A percentile compares a stretch with the other conserved stretches of the same genome.
Evolutionary conservation across 2,888 invertebrate species (phyloP).

Genomic region (Pinctada fucata): DNA sequence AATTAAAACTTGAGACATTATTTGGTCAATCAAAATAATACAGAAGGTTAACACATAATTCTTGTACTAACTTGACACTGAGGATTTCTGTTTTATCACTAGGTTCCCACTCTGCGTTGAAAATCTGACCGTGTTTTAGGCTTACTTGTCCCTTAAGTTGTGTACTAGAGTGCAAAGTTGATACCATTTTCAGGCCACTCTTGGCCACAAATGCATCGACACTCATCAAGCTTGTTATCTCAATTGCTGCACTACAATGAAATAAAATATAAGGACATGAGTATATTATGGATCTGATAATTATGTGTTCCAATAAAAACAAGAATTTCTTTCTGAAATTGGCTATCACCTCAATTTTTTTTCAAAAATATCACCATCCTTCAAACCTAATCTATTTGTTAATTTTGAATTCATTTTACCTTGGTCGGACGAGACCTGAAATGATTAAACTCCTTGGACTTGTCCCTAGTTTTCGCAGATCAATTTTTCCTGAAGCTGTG

Average conservation of each 20-base stretch:
- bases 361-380: too few species aligned
- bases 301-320: too few species aligned
- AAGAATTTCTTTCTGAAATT: too few species aligned
- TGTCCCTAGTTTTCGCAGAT: constrained; percentile 79
- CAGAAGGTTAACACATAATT: not conserved
- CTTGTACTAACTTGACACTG: constrained; percentile 80
- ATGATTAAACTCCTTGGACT: constrained; percentile 83
- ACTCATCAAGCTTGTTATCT: constrained; percentile 90
- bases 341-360: constrained; percentile 40
- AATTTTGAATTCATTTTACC: constrained; percentile 39
- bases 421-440: constrained; percentile 71
- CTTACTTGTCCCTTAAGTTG: constrained; percentile 86
- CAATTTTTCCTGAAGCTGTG: constrained; percentile 88
- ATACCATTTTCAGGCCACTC: constrained; percentile 89
- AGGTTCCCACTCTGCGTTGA: constrained; percentile 88
- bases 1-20: too few species aligned
- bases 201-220: constrained; percentile 88
- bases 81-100: constrained; percentile 91
- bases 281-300: too few species aligned
- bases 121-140: constrained; percentile 83
- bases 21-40: too few species aligned
- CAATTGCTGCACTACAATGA: constrained; percentile 85
- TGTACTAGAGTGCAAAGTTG: constrained; percentile 90
- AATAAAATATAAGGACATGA: not conserved
- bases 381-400: too few species aligned